Conservation (phyloP, 2,797 vertebrate genomes). For the Siniperca obscura region DNA sequence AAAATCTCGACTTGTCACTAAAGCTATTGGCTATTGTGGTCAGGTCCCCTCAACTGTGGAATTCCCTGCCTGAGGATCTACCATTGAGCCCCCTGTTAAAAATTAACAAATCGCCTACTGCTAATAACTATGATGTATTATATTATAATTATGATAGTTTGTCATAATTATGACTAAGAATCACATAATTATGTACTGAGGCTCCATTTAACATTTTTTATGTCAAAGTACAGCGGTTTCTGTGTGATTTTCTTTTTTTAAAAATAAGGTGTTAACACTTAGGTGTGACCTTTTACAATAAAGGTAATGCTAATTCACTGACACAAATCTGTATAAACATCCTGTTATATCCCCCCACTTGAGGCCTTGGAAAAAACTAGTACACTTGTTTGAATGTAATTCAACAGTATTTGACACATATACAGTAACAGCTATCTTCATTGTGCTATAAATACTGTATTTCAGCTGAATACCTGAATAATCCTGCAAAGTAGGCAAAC, state of each 20-base stretch:
- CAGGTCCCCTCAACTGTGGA: no score
- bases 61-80: no score
- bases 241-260: neutral
- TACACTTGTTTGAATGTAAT: neutral
- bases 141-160: neutral
- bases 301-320: constrained; percentile 14
- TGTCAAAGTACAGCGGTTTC: neutral
- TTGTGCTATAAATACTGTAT: constrained; percentile 12
- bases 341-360: neutral
- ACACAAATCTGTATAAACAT: constrained; percentile 12
- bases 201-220: neutral
- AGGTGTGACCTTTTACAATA: neutral
- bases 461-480: neutral
- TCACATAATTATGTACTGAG: neutral
- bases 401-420: constrained; percentile 29
- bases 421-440: neutral
- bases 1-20: no score
- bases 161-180: neutral
- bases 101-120: no score
- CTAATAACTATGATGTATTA: constrained; percentile 10
- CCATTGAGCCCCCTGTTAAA: no score
- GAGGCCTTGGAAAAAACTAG: constrained; percentile 9
- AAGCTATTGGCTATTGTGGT: no score
- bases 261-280: neutral
- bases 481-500: constrained; percentile 8